These are phyloP conservation scores for Heliconius congener DNA, from an alignment of 1,140 invertebrate genomes.

Conservation along the genomic window DNA sequence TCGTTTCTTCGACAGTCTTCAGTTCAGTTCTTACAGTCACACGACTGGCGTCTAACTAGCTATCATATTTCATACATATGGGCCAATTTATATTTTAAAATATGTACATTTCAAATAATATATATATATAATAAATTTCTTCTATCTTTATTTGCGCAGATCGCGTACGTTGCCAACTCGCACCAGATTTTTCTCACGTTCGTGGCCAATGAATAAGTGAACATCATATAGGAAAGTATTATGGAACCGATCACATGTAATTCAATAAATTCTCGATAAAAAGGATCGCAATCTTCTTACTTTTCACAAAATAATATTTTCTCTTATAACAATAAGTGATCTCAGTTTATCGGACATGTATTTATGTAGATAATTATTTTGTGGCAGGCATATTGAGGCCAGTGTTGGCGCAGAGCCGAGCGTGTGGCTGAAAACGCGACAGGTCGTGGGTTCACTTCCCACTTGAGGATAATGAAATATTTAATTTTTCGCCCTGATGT, in stretches of 20 bases:
- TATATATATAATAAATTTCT: background rate
- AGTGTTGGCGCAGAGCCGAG: too few relatives aligned
- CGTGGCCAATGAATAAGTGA: slow-evolving; percentile 8
- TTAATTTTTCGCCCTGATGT: too few relatives aligned
- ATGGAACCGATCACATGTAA: slow-evolving; percentile 3
- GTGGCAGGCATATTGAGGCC: too few relatives aligned
- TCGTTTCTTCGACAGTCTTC: too few relatives aligned
- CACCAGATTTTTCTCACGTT: slow-evolving; percentile 8
- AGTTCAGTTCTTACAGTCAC: too few relatives aligned
- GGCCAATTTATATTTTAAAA: slow-evolving; percentile 9
- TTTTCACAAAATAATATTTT: background rate
- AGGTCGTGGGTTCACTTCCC: too few relatives aligned
- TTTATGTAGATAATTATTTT: background rate
- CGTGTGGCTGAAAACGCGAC: too few relatives aligned
- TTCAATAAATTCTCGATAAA: background rate
- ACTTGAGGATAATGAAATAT: too few relatives aligned
- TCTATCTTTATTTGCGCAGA: background rate
- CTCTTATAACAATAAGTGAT: background rate
- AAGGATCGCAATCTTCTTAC: slow-evolving; percentile 3
- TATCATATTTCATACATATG: background rate
- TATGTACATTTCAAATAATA: background rate
- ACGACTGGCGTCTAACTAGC: too few relatives aligned
- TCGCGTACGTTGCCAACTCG: background rate
- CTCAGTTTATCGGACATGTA: background rate
- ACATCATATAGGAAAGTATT: background rate